Base-by-base conservation (phyloP, 2,888 invertebrate species). In the Drosophila anceps region DNA sequence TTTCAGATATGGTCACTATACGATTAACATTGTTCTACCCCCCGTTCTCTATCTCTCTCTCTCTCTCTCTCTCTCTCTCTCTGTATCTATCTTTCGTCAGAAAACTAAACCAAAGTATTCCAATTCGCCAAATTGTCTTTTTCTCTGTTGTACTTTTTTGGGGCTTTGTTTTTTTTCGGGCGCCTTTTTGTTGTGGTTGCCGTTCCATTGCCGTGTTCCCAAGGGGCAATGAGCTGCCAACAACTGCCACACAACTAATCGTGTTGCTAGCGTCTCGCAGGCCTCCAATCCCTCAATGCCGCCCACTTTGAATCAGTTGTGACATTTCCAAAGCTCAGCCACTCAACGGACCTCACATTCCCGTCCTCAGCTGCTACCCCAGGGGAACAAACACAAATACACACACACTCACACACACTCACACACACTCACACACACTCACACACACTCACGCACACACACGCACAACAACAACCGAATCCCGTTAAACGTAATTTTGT, bases 291-390 rank as follows among this genome's bases (percentile, higher is more conserved):
- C 20, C 44, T 39, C 31, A 46, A 37, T 13, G 15, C 43, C 37
- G 27, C 24, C 68, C 68, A 15, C 65, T 15, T 51, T 41, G 69
- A 78, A 84, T 82, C 82, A 69, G 75, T 78, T 87, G 69, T 87
- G 76, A 84, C 84, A 81, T 71, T 79, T 64, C 69, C 62, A 75
- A 53, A 81, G 82, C 87, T 75, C 66, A 69, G 72, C 69, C 79
- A 73, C 73, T 87, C 78, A 77, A 54, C 67, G 67, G 39, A 27
- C 53, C 72, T 59, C 46, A 46, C 57, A 39, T 29, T 43, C 65
- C 33, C 20, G 27, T 43, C 61, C 43, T 50, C 27, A 46, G 44
- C 18, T 46, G 20, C 12, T 39, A 5, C 24, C 55, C 50, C 63
- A 35, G 55, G 59, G 65, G 57, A 31, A 54, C 1, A 31, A 12